Evolutionary conservation across 2,113 vertebrate species (phyloP).

Genomic region (Puntigrus tetrazona): DNA sequence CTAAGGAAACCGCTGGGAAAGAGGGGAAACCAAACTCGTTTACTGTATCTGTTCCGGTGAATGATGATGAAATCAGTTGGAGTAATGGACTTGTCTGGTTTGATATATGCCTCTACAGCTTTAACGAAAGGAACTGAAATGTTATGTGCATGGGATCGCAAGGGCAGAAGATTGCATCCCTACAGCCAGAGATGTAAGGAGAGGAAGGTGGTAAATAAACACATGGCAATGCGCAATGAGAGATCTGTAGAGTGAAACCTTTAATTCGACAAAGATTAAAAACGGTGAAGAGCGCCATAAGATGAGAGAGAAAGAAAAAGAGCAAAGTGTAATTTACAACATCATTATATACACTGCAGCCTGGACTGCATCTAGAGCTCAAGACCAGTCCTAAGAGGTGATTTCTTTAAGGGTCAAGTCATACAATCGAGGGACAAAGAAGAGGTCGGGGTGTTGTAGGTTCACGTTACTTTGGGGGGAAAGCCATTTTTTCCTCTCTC

Average conservation of each 20-base stretch:
- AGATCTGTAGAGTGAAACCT: constrained; percentile 60
- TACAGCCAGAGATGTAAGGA: constrained; percentile 48
- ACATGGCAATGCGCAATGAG: constrained; percentile 67
- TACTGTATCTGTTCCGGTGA: constrained; percentile 77
- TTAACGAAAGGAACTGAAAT: constrained; percentile 89
- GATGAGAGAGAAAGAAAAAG: constrained; percentile 74
- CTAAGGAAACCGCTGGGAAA: constrained; percentile 45
- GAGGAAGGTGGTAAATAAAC: constrained; percentile 64
- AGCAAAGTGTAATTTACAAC: constrained; percentile 95
- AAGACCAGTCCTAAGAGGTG: constrained; percentile 99
- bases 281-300: constrained; percentile 79
- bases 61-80: constrained; percentile 83
- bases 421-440: constrained; percentile 99
- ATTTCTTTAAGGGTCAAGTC: constrained; percentile 93
- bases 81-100: constrained; percentile 81
- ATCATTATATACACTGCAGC: constrained; percentile 96
- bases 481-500: constrained; percentile 85
- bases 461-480: constrained; percentile 99
- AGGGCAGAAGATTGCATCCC: constrained; percentile 29
- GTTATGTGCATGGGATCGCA: constrained; percentile 67
- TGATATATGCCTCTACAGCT: constrained; percentile 81
- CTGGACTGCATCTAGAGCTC: constrained; percentile 91
- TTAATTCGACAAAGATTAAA: constrained; percentile 74
- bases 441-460: constrained; percentile 99
- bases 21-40: constrained; percentile 75